phyloP scores from a whole-genome alignment of 2,797 vertebrate species.

The Galagoides demidoff region DNA sequence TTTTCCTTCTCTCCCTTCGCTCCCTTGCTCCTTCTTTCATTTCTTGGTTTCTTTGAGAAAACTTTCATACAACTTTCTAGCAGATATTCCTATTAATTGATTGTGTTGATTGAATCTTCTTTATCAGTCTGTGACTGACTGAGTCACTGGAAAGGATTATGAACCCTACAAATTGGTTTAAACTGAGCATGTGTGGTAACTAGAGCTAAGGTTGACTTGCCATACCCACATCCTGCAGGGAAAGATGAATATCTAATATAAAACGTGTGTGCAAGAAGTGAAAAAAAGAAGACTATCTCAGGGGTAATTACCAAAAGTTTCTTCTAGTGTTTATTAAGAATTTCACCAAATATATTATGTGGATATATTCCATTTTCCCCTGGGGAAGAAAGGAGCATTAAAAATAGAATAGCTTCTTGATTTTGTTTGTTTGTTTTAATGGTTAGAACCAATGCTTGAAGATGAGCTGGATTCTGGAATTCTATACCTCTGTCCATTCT shows the following conservation, averaged over 20 bases:
- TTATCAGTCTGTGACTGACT: background rate
- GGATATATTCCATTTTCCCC: background rate
- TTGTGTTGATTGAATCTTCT: background rate
- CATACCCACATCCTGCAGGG: too few species aligned
- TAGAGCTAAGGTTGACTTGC: background rate
- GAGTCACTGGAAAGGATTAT: background rate
- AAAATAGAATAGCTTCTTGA: background rate
- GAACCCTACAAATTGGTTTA: background rate
- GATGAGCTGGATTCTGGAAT: background rate
- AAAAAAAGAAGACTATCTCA: background rate
- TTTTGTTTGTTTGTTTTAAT: background rate
- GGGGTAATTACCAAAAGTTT: background rate
- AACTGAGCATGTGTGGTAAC: background rate
- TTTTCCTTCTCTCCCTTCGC: fast-evolving
- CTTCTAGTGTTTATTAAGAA: background rate
- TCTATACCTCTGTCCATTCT: background rate
- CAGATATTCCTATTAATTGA: background rate
- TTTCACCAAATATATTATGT: background rate
- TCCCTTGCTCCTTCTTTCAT: too few species aligned
- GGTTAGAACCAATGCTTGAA: background rate
- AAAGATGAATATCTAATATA: background rate
- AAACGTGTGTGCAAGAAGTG: background rate
- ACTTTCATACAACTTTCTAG: background rate
- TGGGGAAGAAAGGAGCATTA: background rate
- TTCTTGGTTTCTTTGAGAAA: background rate